A percentile compares a stretch with the other conserved stretches of the same genome.
Evolutionary conservation across 2,113 vertebrate genomes (phyloP).

Genomic region (Mormoops blainvillei): DNA sequence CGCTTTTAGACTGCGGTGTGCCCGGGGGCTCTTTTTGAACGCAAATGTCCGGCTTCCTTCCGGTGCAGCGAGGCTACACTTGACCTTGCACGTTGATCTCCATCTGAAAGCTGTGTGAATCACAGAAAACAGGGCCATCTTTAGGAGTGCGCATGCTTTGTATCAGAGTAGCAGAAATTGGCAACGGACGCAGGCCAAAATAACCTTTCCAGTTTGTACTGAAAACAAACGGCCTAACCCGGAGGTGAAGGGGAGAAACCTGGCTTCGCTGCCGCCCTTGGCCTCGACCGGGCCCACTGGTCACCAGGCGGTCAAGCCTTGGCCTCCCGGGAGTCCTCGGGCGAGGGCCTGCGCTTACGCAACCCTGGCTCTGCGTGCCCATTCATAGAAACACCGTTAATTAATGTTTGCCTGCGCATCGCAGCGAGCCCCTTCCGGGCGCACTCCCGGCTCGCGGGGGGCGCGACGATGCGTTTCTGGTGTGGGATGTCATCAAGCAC

Average conservation of each 20-base stretch:
- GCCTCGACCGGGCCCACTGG: background rate
- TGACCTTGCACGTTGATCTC: background rate
- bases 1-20: background rate
- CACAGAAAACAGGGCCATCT: background rate
- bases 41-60: background rate
- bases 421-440: background rate
- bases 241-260: background rate
- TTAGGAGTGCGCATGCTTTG: background rate
- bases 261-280: background rate
- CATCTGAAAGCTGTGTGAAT: background rate
- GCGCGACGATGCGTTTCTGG: background rate
- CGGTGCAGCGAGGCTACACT: background rate
- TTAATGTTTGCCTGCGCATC: background rate
- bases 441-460: background rate
- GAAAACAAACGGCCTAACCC: background rate
- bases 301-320: background rate
- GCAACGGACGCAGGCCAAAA: background rate
- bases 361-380: background rate
- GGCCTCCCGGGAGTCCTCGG: background rate
- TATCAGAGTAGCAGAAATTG: background rate
- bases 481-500: background rate
- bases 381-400: slow-evolving; percentile 46
- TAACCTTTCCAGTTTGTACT: background rate
- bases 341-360: background rate
- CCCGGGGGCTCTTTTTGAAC: background rate